Evolutionary conservation across 2,797 vertebrate species (phyloP).

Genomic region (Ctenochaetus hawaiiensis): DNA sequence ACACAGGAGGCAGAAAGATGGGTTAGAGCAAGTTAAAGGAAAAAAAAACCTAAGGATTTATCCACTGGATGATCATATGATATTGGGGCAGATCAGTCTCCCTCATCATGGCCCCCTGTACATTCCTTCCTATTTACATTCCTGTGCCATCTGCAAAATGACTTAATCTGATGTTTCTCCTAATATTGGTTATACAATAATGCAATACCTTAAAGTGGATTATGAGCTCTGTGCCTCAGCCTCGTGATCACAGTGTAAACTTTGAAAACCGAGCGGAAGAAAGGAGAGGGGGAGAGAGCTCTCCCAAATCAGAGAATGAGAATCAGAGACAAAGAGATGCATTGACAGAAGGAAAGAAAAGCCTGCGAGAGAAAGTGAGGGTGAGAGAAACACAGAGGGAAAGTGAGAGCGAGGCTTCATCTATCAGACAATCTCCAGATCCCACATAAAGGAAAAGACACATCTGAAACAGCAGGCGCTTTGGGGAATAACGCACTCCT

Average conservation of each 20-base stretch:
- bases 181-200: conserved; percentile 43
- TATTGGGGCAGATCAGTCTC: conserved; percentile 13
- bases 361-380: conserved; percentile 48
- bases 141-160: conserved; percentile 35
- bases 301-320: conserved; percentile 41
- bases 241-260: conserved; percentile 53
- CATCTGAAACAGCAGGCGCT: conserved; percentile 76
- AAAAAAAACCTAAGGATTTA: background rate
- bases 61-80: conserved; percentile 24
- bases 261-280: conserved; percentile 42
- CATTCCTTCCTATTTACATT: conserved; percentile 52
- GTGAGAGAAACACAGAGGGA: conserved; percentile 26
- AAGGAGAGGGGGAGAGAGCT: conserved; percentile 4
- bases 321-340: conserved; percentile 69
- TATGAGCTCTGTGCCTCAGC: conserved; percentile 27
- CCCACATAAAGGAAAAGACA: conserved; percentile 72
- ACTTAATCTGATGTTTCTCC: conserved; percentile 44
- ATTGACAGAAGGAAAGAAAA: conserved; percentile 56
- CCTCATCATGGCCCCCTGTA: background rate
- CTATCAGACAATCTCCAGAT: conserved; percentile 75
- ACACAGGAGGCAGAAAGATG: conserved; percentile 25
- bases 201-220: conserved; percentile 53
- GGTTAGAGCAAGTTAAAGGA: conserved; percentile 6
- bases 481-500: conserved; percentile 72
- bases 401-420: conserved; percentile 62